These are phyloP conservation scores for Tricholaema leucomelas DNA, from an alignment of 2,113 vertebrate species.

Conservation along the genomic window DNA sequence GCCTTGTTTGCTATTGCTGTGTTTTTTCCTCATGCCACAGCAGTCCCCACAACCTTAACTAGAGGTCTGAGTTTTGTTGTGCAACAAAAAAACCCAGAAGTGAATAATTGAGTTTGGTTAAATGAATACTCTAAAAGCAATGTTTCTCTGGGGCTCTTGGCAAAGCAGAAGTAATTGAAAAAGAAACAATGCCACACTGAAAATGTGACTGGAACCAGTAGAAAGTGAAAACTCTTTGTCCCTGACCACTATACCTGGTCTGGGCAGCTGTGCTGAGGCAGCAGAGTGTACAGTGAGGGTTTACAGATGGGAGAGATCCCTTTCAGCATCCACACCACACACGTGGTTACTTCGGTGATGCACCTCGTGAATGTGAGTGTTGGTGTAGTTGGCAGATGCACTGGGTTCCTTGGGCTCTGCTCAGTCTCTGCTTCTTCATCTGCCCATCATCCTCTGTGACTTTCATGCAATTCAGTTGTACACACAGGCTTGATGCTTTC, in stretches of 20 bases:
- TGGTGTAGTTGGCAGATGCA: not conserved
- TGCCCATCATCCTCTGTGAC: fast-evolving
- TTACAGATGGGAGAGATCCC: too few species aligned
- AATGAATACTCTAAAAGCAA: not conserved
- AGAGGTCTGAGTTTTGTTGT: not conserved
- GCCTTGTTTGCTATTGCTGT: not conserved
- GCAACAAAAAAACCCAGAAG: not conserved
- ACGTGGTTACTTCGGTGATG: fast-evolving
- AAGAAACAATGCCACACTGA: not conserved
- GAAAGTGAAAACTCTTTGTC: not conserved
- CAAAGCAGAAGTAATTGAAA: not conserved
- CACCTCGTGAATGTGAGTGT: not conserved
- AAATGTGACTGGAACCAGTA: not conserved
- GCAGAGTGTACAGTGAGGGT: not conserved
- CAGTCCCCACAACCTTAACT: not conserved
- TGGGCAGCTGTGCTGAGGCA: not conserved
- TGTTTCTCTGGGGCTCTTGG: not conserved
- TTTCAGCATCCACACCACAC: fast-evolving
- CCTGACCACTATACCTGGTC: fast-evolving
- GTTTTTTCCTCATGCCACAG: not conserved
- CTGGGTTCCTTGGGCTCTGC: not conserved
- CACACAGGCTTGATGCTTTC: not conserved
- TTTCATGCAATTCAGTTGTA: not conserved
- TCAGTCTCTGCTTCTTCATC: not conserved
- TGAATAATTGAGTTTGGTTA: not conserved